Base-by-base conservation (phyloP, 2,113 vertebrate species). In the Okapia johnstoni region DNA sequence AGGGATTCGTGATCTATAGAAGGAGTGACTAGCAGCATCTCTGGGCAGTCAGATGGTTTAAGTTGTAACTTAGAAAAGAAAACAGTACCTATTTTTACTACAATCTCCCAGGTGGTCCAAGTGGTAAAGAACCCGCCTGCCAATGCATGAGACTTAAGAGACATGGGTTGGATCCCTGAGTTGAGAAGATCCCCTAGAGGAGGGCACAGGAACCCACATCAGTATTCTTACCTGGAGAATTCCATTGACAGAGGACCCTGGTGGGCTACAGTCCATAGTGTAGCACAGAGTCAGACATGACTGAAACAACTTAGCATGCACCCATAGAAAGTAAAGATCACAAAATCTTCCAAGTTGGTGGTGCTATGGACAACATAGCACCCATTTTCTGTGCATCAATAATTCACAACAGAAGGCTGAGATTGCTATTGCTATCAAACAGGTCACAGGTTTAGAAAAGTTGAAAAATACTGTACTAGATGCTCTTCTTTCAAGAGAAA, bases 401-500 rank as follows among this genome's bases (percentile, higher is more conserved):
- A 95, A 93, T 80, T 55, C 46, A 92, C 84, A 61, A 43, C 36
- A n/a, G 57, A 66, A 70, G 33, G 57, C 54, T 58, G 28, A 94
- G 52, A 52, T 36, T 81, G 93, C 61, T 33, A 36, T 58, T 61
- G 40, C 79, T 30, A 50, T 90, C 50, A 40, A 33, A 92, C 85
- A 93, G 55, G 50, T 70, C 46, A 84, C 28, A 73, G 77, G 28
- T 52, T 94, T 86, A 63, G 25, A 79, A 95, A 84, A 90, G 40
- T 30, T 79, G 70, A 88, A 21, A 92, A 92, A 96, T n/a, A 91
- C 54, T 88, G 33, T 23, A 81, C 3, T 36, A 21, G 21, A 90
- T 60, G 55, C 26, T 89, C 90, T 96, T 52, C 88, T 94, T 89
- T 61, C 50, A 55, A 97, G 66, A 91, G 60, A 96, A 97, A 96